A percentile compares a stretch with the other conserved stretches of the same genome.
Evolutionary conservation across 2,888 invertebrate genomes (phyloP).

Genomic region (Leptopterna dolabrata): DNA sequence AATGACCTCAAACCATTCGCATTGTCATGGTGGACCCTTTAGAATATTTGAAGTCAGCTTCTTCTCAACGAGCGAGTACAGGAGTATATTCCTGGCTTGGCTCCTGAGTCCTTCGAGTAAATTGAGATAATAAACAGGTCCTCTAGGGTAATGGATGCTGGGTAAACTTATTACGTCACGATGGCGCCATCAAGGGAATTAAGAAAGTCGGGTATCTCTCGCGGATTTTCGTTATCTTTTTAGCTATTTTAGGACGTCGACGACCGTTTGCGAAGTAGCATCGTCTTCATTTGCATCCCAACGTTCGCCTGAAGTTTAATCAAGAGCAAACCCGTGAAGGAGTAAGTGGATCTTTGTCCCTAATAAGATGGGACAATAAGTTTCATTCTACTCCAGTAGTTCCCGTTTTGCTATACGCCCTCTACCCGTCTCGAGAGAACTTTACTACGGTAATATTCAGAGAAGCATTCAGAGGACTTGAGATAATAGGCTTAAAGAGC

Average conservation of each 20-base stretch:
- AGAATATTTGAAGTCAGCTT: not conserved
- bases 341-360: constrained; percentile 39
- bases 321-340: constrained; percentile 6
- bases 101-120: not conserved
- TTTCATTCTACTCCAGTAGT: constrained; percentile 26
- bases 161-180: not conserved
- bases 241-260: not conserved
- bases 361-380: constrained; percentile 45
- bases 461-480: constrained; percentile 1
- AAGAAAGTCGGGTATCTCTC: not conserved
- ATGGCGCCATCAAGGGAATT: constrained; percentile 7
- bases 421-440: not conserved
- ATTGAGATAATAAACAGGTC: not conserved
- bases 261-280: not conserved
- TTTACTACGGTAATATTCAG: constrained; percentile 44
- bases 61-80: not conserved
- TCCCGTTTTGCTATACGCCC: not conserved
- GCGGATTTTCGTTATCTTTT: constrained; percentile 11
- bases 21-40: not conserved
- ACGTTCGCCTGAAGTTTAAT: constrained; percentile 8
- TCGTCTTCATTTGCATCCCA: constrained; percentile 24
- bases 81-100: not conserved
- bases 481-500: constrained; percentile 52
- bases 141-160: constrained; percentile 3
- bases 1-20: too few relatives aligned